A percentile compares a stretch with the other conserved stretches of the same genome.
Conservation (phyloP, 2,888 invertebrate species). For the Drosophila infuscata region DNA sequence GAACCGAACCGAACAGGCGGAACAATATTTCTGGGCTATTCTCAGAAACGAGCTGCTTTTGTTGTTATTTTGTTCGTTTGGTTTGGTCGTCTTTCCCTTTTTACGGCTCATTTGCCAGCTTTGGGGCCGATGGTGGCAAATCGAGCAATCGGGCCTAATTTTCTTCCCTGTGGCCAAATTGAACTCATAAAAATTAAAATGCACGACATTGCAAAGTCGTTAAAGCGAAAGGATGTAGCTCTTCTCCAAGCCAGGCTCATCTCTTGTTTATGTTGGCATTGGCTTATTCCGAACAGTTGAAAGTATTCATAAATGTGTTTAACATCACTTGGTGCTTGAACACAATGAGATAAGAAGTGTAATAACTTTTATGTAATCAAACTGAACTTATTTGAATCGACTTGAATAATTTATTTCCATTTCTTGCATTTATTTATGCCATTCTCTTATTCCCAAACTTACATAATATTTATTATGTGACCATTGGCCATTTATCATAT, state of each 20-base stretch:
- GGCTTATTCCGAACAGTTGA: conserved; percentile 1
- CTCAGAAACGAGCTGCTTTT: conserved; percentile 14
- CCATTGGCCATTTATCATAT: too few species aligned
- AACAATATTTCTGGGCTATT: conserved; percentile 44
- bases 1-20: conserved; percentile 38
- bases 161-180: conserved; percentile 63
- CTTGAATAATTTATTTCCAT: background rate
- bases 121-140: conserved; percentile 39
- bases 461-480: background rate
- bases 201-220: conserved; percentile 52
- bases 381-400: background rate
- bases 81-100: conserved; percentile 46
- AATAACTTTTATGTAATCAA: conserved; percentile 4
- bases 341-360: background rate
- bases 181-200: conserved; percentile 74
- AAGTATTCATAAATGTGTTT: conserved; percentile 7
- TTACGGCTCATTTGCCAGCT: conserved; percentile 77
- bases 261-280: background rate
- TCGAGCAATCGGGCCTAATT: conserved; percentile 76
- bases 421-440: background rate
- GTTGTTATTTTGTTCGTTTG: conserved; percentile 6
- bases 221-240: conserved; percentile 57
- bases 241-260: background rate
- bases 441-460: background rate
- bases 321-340: conserved; percentile 8